These are phyloP conservation scores for Colinus virginianus DNA, from an alignment of 2,113 vertebrate genomes.

Conservation along the genomic window DNA sequence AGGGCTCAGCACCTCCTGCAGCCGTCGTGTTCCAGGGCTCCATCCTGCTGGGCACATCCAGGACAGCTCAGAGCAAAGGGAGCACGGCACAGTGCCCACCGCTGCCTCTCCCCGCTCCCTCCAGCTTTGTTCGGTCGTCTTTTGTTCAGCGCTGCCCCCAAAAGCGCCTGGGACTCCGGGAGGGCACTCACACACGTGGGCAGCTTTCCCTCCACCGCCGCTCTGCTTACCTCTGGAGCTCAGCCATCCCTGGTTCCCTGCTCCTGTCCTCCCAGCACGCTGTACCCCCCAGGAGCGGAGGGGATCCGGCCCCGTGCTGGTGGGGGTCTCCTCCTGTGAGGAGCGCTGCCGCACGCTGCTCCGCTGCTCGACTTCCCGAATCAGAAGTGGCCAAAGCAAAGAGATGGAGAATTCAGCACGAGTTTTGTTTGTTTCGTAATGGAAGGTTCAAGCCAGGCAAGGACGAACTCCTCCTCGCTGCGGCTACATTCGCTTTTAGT, in stretches of 20 bases:
- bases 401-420: conserved; percentile 42
- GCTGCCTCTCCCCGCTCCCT: background rate
- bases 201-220: too few relatives aligned
- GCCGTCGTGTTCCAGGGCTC: background rate
- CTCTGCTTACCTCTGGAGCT: too few relatives aligned
- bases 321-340: background rate
- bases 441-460: conserved; percentile 60
- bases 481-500: conserved; percentile 56
- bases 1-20: background rate
- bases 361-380: background rate
- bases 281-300: too few relatives aligned
- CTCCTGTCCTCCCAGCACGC: too few relatives aligned
- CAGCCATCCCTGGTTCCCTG: too few relatives aligned
- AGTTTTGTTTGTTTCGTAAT: background rate
- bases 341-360: background rate
- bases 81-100: background rate
- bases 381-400: conserved; percentile 46
- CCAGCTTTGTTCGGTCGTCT: conserved; percentile 52
- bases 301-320: too few relatives aligned
- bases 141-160: conserved; percentile 40
- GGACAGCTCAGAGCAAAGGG: background rate
- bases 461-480: conserved; percentile 21
- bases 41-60: background rate
- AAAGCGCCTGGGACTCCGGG: background rate
- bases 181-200: background rate